Evolutionary conservation across 1,140 invertebrate species (phyloP), one percentile per base, ranked within the genome.

Genomic region (Prorops nasuta): DNA sequence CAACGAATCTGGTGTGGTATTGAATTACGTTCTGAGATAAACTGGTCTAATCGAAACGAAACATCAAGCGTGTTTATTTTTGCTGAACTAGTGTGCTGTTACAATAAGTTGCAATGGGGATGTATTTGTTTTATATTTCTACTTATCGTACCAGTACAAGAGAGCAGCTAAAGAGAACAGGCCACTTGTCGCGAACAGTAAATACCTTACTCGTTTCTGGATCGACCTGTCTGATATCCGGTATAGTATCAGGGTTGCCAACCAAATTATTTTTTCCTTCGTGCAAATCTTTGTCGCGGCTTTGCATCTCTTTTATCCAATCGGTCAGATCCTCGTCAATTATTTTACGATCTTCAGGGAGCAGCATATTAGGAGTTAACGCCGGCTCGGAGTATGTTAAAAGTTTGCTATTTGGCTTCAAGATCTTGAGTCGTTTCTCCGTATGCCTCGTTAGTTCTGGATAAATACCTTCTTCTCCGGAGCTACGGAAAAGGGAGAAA

Each of bases 381-480:
- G 83, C 66, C n/a, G 79, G 74, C 36, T 75, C 73, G 44, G 73
- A 66, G 28, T 71, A 67, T 31, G 79, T 65, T 46, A 86, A 69
- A 19, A 81, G 49, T 49, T 64, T 69, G 63, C 82, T 86, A 0
- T 73, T 68, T 1, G 84, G 82, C 44, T 82, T 80, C 1, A 87
- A 41, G 34, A 43, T 37, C 2, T 56, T 53, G 3, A 88, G 63
- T 44, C 77, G 76, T 2, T 81, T 66, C 66, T 86, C 84, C 1
- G 82, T 77, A 54, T 67, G 75, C 24, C 67, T 74, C 0, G 72
- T 69, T 22, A 88, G 69, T 46, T 86, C 79, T 6, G 85, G 85
- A 71, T 76, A 88, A 47, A 67, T 65, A 1, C 86, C 86, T 74
- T 87, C 86, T 68, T 87, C 81, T n/a, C 84, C 84, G 22, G 85